Percentiles rank a stretch among this genome's conserved stretches.
Evolutionary conservation across 2,797 vertebrate species (phyloP).

Genomic region (Melanogrammus aeglefinus): DNA sequence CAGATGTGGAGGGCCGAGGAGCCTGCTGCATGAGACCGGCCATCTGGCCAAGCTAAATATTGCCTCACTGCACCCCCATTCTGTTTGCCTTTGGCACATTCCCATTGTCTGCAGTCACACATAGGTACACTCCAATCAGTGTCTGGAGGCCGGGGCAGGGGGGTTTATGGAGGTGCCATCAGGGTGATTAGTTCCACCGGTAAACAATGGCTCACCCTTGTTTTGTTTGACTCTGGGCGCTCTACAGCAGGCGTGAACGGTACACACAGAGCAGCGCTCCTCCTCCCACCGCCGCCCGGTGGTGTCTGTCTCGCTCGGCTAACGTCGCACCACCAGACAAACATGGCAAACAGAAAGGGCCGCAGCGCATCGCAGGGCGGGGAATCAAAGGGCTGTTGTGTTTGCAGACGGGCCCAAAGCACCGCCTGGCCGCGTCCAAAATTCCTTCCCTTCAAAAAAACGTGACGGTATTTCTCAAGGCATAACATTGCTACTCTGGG

Average conservation of each 20-base stretch:
- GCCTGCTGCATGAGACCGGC: conserved; percentile 71
- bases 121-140: conserved; percentile 75
- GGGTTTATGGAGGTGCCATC: conserved; percentile 76
- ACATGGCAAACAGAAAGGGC: conserved; percentile 63
- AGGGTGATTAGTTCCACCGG: conserved; percentile 75
- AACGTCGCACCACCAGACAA: too few relatives aligned
- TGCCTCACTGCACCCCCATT: conserved; percentile 76
- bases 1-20: conserved; percentile 76
- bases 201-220: conserved; percentile 72
- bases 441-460: conserved; percentile 46
- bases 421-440: conserved; percentile 53
- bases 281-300: too few relatives aligned
- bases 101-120: conserved; percentile 76
- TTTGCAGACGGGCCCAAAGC: conserved; percentile 47
- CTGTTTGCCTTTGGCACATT: conserved; percentile 78
- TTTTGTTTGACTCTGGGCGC: conserved; percentile 69
- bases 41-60: conserved; percentile 85
- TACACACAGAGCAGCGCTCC: conserved; percentile 57
- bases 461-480: conserved; percentile 56
- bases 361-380: conserved; percentile 55
- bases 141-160: conserved; percentile 59
- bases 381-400: conserved; percentile 63
- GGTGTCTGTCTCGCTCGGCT: too few relatives aligned
- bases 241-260: conserved; percentile 73
- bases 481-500: conserved; percentile 26